A percentile compares a stretch with the other conserved stretches of the same genome.
Evolutionary conservation across 2,113 vertebrate species (phyloP).

Genomic region (Notarius quadriscutis): DNA sequence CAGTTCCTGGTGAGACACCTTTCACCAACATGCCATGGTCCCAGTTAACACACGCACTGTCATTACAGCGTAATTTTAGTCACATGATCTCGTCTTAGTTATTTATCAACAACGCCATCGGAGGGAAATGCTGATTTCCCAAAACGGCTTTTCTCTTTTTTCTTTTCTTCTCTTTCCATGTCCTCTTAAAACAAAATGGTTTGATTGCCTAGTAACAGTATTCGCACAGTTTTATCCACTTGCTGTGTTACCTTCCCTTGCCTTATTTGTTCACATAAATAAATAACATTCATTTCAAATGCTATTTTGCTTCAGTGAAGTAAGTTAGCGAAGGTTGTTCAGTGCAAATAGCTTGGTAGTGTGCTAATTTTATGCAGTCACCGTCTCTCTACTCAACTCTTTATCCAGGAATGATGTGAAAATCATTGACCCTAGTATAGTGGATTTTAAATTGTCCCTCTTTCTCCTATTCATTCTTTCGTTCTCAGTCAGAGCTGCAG

Average conservation of each 20-base stretch:
- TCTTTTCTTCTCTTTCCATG: neutral
- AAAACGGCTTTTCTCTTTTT: neutral
- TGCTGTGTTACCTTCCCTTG: neutral
- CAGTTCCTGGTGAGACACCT: conserved; percentile 84
- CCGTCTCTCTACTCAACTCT: neutral
- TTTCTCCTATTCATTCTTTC: neutral
- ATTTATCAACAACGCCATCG: neutral
- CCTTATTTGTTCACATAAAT: neutral
- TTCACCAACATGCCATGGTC: neutral
- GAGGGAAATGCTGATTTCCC: neutral
- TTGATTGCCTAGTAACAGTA: neutral
- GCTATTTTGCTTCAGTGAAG: too few species aligned
- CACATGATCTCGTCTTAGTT: neutral
- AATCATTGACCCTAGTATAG: neutral
- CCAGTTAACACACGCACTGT: neutral
- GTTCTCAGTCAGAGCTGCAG: conserved; percentile 67
- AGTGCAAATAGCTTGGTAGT: neutral
- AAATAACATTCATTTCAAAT: neutral
- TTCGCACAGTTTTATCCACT: neutral
- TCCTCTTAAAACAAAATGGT: neutral
- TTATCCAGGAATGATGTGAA: neutral
- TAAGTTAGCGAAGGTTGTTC: too few species aligned
- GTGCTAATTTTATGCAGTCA: too few species aligned
- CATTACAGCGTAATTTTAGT: neutral
- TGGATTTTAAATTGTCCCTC: neutral